Conservation (phyloP, 2,113 vertebrate species). For the Etheostoma cragini region DNA sequence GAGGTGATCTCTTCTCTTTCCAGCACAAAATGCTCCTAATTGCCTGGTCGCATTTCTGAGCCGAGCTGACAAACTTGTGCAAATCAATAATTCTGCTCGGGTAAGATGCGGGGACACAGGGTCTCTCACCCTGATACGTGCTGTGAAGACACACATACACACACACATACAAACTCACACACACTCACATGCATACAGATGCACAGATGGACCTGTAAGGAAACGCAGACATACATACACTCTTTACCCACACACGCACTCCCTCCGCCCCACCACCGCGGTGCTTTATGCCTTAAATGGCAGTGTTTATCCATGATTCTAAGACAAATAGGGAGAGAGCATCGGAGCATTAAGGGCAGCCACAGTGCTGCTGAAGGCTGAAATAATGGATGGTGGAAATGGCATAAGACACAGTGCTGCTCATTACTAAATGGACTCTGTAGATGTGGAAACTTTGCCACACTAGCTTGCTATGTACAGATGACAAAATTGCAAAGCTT, state of each 20-base stretch:
- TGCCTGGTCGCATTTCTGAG: constrained; percentile 79
- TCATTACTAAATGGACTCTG: constrained; percentile 80
- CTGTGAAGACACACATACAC: constrained; percentile 16
- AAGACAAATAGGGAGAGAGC: constrained; percentile 77
- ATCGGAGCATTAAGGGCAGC: constrained; percentile 74
- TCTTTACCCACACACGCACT: neutral
- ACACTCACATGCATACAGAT: constrained; percentile 53
- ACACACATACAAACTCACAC: constrained; percentile 12
- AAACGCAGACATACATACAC: constrained; percentile 20
- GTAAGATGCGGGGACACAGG: constrained; percentile 62
- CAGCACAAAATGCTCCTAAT: constrained; percentile 81
- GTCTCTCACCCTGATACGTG: constrained; percentile 36
- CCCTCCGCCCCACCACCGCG: constrained; percentile 33
- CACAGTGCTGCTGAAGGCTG: constrained; percentile 58
- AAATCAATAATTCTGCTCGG: constrained; percentile 81
- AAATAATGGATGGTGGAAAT: constrained; percentile 80
- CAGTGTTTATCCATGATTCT: constrained; percentile 77
- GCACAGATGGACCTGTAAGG: constrained; percentile 24
- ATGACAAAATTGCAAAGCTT: constrained; percentile 38
- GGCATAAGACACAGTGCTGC: constrained; percentile 62
- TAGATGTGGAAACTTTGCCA: constrained; percentile 60
- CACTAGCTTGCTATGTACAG: constrained; percentile 34
- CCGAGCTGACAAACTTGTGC: constrained; percentile 79
- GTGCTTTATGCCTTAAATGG: constrained; percentile 69
- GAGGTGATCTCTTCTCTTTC: constrained; percentile 78